Conservation (phyloP, 1,140 invertebrate genomes). For the Microplitis demolitor region DNA sequence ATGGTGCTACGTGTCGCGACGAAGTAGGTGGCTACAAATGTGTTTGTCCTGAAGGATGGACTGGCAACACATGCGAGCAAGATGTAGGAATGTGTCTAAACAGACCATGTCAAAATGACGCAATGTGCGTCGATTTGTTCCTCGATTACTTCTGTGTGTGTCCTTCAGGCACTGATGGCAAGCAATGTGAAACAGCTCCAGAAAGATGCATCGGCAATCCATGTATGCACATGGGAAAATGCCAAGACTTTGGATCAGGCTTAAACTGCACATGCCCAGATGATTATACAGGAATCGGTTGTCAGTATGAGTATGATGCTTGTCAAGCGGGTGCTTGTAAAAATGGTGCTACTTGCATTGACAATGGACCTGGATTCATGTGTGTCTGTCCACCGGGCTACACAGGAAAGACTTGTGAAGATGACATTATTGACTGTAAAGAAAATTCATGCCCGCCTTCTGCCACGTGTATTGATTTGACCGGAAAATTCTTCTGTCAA, state of each 20-base stretch:
- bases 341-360: slow-evolving; percentile 90
- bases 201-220: slow-evolving; percentile 95
- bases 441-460: slow-evolving; percentile 93
- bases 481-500: slow-evolving; percentile 91
- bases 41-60: slow-evolving; percentile 86
- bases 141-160: slow-evolving; percentile 97
- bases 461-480: slow-evolving; percentile 91
- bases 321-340: slow-evolving; percentile 86
- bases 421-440: slow-evolving; percentile 91
- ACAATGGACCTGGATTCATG: slow-evolving; percentile 81
- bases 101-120: slow-evolving; percentile 90
- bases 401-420: slow-evolving; percentile 87
- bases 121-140: slow-evolving; percentile 90
- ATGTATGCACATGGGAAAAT: slow-evolving; percentile 93
- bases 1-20: slow-evolving; percentile 87
- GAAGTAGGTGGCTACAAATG: slow-evolving; percentile 85
- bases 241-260: slow-evolving; percentile 93
- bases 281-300: slow-evolving; percentile 87
- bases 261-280: slow-evolving; percentile 89
- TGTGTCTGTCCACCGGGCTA: slow-evolving; percentile 87
- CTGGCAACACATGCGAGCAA: slow-evolving; percentile 82
- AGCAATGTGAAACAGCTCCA: slow-evolving; percentile 93
- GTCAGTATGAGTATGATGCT: slow-evolving; percentile 92
- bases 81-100: slow-evolving; percentile 87
- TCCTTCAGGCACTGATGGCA: slow-evolving; percentile 90